Base-by-base conservation (phyloP, 2,113 vertebrate species). In the Pluvianellus socialis region DNA sequence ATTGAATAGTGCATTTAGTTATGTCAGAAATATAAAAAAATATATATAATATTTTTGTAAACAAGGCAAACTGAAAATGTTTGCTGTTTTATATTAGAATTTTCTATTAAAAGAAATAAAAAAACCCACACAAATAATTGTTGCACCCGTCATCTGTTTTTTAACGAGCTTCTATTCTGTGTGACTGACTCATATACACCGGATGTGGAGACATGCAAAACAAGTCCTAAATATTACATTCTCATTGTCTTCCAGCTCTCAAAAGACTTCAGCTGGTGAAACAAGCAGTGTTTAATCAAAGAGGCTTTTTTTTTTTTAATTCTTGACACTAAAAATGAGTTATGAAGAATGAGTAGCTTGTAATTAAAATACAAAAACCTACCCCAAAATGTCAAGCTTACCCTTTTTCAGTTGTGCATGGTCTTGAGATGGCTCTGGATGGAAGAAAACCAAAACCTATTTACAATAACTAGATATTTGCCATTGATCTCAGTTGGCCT, bases 11-110 rank as follows among this genome's bases (percentile, higher is more conserved):
- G 95, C 97, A 94, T 96, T 97, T 98, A 97, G 95, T 96, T 97
- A 96, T 92, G 97, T 96, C 97, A 95, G 97, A 97, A 97, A 95
- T 97, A 97, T 98, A 96, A 96, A 95, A 89, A 94, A 91, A 83
- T 49, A 96, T 96, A 97, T 96, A 96, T 97, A 94, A 96, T 98
- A 96, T 96, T 97, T 97, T 97, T 97, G 96, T 96, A 96, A 98
- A 97, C 97, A 90, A 98, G 89, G 97, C 97, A 97, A 97, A 96
- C 95, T 75, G 92, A 93, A 94, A 95, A 83, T 2, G 95, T 97
- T 98, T 97, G 96, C 97, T 96, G 92, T 95, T 97, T 97, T 97
- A 94, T 97, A 96, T 94, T 92, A 94, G 91, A 96, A 96, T 95
- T 96, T 97, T 97, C 95, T 98, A 96, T 96, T 95, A 95, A 97